Base-by-base conservation (phyloP, 2,113 vertebrate genomes). In the Halcyon malimbica region DNA sequence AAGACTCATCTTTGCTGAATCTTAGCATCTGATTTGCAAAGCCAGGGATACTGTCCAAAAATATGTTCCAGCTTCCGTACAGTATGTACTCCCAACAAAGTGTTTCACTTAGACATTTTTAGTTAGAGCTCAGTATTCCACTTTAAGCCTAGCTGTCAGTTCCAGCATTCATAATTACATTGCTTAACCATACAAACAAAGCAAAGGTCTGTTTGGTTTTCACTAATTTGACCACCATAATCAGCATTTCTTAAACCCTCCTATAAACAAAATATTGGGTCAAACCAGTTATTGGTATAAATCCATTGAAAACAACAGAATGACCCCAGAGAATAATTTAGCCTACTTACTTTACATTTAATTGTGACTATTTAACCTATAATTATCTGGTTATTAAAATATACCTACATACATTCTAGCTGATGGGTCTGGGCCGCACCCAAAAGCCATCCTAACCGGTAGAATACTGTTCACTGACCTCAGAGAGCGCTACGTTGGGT, bases 81-180 rank as follows among this genome's bases (percentile, higher is more conserved):
- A 94, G 77, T 96, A 94, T 94, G 96, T 96, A 94, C 96, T 97
- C 95, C 83, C 81, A 95, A 94, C 91, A 84, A 94, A 97, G 87
- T 74, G 81, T 70, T 93, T 96, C 94, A 83, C 83, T 95, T 93
- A 92, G 1, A 89, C 89, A 85, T 95, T 96, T 96, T 95, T 77
- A 95, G 83, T 93, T 86, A 89, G 80, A 83, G 70, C 89, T 91
- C 73, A 65, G 62, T 82, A 96, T 92, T 93, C 86, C 67, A 87
- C 75, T 91, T 85, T 51, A 84, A 91, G 69, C 65, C 42, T 79
- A 73, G 41, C 4, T 92, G 89, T 94, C 23, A 6, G 41, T 91
- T 94, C 57, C 94, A 87, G 95, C 62, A 92, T 89, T 94, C 59
- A 80, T 79, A 91, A 96, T 92, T 91, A 83, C 46, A 83, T 25